Conservation (phyloP, 2,888 invertebrate genomes). For the Drepanosiphum platanoidis region DNA sequence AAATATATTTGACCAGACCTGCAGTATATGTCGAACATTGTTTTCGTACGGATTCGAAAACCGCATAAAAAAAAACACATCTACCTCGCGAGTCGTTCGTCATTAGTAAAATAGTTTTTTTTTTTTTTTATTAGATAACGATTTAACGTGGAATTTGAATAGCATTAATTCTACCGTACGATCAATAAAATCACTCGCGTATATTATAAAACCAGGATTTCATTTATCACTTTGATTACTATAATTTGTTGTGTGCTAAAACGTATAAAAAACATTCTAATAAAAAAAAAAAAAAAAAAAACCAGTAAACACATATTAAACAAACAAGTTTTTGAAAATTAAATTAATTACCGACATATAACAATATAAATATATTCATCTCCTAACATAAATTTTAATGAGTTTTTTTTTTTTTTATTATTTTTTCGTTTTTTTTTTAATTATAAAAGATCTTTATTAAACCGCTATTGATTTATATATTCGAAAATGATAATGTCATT, state of each 20-base stretch:
- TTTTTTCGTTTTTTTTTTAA: too few species aligned
- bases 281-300: too few species aligned
- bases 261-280: not conserved
- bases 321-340: constrained; percentile 11
- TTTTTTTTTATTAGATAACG: not conserved
- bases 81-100: not conserved
- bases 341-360: not conserved
- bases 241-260: not conserved
- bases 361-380: too few species aligned
- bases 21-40: too few species aligned
- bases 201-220: not conserved
- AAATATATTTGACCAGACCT: too few species aligned
- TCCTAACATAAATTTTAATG: not conserved
- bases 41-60: too few species aligned
- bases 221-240: not conserved
- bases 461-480: too few species aligned
- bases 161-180: not conserved
- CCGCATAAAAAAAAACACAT: not conserved
- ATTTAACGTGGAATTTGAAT: not conserved
- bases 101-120: not conserved
- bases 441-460: too few species aligned
- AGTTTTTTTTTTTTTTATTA: too few species aligned
- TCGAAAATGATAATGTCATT: too few species aligned
- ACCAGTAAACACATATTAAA: not conserved
- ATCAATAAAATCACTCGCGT: not conserved